A percentile compares a stretch with the other conserved stretches of the same genome.
phyloP scores from a whole-genome alignment of 1,140 invertebrate genomes.

The Euschistus heros region DNA sequence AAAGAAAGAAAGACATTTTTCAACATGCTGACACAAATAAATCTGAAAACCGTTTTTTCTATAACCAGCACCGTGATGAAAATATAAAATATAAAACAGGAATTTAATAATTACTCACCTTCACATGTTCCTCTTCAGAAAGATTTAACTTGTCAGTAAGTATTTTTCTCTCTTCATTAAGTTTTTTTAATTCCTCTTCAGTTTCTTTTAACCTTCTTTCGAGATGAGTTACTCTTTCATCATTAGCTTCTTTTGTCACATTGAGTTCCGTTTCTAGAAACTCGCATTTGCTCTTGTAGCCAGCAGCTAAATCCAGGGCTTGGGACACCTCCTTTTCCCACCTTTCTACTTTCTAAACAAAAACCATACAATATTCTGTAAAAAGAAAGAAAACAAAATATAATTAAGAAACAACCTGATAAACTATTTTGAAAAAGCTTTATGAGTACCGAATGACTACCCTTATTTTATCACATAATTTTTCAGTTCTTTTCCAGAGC shows the following conservation, averaged over 20 bases:
- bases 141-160: slow-evolving; percentile 37
- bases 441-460: too few relatives aligned
- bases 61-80: background rate
- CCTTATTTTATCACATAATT: too few relatives aligned
- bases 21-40: slow-evolving; percentile 18
- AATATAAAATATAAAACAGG: background rate
- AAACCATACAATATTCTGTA: background rate
- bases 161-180: slow-evolving; percentile 32
- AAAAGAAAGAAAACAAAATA: background rate
- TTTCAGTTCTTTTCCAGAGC: too few relatives aligned
- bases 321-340: slow-evolving; percentile 54
- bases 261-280: slow-evolving; percentile 29
- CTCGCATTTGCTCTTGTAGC: slow-evolving; percentile 55
- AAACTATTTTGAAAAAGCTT: too few relatives aligned
- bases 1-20: slow-evolving; percentile 22
- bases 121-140: slow-evolving; percentile 38
- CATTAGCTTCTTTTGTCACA: slow-evolving; percentile 22
- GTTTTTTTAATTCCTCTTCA: slow-evolving; percentile 30
- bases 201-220: slow-evolving; percentile 26
- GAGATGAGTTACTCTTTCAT: slow-evolving; percentile 26
- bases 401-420: too few relatives aligned
- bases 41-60: slow-evolving; percentile 21
- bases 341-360: slow-evolving; percentile 47
- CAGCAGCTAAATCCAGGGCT: slow-evolving; percentile 50
- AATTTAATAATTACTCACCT: slow-evolving; percentile 36